A percentile compares a stretch with the other conserved stretches of the same genome.
Evolutionary conservation across 2,888 invertebrate species (phyloP).

Genomic region (Temnothorax unifasciatus): DNA sequence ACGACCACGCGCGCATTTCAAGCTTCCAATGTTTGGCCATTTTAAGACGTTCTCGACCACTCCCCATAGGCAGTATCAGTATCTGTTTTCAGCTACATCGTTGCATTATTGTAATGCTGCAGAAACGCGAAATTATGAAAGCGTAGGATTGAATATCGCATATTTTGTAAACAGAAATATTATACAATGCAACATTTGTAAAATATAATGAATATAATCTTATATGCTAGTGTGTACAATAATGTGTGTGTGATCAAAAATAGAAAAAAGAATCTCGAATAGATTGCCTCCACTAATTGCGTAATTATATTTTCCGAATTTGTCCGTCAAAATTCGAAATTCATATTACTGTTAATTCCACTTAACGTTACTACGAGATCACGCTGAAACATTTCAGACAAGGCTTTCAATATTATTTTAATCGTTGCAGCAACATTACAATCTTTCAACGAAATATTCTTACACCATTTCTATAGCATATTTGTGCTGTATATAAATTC

Average conservation of each 20-base stretch:
- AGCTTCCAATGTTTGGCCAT: conserved; percentile 59
- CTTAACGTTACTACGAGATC: background rate
- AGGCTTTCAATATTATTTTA: background rate
- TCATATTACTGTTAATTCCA: background rate
- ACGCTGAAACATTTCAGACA: background rate
- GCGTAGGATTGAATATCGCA: background rate
- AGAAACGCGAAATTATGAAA: background rate
- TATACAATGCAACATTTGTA: background rate
- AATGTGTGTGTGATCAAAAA: background rate
- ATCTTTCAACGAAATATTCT: background rate
- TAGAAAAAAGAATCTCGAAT: background rate
- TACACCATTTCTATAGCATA: background rate
- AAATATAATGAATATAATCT: background rate
- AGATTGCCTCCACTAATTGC: background rate
- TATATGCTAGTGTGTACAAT: background rate
- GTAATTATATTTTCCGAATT: background rate
- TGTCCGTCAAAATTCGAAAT: background rate
- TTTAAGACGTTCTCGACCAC: background rate
- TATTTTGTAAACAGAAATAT: background rate
- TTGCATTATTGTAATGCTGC: background rate
- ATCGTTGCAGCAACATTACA: background rate
- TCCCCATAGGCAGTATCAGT: background rate
- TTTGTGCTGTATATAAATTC: background rate
- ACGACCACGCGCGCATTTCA: conserved; percentile 13
- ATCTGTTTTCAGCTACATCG: background rate